phyloP scores from a whole-genome alignment of 2,888 invertebrate genomes.

The Calliopum simillimum region DNA sequence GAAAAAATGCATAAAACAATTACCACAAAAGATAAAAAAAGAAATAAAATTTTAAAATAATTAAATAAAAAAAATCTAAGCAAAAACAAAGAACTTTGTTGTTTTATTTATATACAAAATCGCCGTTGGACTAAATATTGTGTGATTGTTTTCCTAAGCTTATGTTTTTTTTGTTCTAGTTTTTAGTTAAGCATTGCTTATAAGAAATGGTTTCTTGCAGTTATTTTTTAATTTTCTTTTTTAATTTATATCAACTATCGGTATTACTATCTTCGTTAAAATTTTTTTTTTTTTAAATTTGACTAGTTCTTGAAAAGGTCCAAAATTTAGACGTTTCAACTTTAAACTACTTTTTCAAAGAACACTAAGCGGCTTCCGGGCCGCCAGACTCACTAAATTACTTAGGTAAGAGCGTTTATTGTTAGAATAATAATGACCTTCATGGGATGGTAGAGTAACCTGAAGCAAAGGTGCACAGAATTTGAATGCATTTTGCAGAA shows the following conservation, averaged over 20 bases:
- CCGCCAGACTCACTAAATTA: no score
- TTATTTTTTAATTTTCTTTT: constrained; percentile 44
- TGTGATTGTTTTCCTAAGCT: constrained; percentile 13
- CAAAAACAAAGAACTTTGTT: constrained; percentile 12
- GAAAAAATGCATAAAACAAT: background rate
- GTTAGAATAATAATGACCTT: no score
- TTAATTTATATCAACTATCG: constrained; percentile 14
- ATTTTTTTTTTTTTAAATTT: no score
- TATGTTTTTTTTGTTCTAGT: constrained; percentile 28
- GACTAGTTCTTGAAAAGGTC: no score
- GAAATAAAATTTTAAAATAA: constrained; percentile 26
- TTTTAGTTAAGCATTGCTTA: constrained; percentile 16
- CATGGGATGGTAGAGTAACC: no score
- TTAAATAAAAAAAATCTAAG: constrained; percentile 13
- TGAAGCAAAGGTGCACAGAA: no score
- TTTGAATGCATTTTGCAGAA: no score
- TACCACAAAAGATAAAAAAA: constrained; percentile 12
- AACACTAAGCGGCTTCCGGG: no score
- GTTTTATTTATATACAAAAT: constrained; percentile 24
- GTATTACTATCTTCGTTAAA: no score
- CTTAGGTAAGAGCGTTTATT: no score
- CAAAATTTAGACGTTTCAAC: no score
- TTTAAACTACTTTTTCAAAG: no score
- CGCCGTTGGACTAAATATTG: background rate
- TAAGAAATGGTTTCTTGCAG: constrained; percentile 52